Base-by-base conservation (phyloP, 30 jellyfish, hydroid and myxozoan genomes). In the Sanderia malayensis region DNA sequence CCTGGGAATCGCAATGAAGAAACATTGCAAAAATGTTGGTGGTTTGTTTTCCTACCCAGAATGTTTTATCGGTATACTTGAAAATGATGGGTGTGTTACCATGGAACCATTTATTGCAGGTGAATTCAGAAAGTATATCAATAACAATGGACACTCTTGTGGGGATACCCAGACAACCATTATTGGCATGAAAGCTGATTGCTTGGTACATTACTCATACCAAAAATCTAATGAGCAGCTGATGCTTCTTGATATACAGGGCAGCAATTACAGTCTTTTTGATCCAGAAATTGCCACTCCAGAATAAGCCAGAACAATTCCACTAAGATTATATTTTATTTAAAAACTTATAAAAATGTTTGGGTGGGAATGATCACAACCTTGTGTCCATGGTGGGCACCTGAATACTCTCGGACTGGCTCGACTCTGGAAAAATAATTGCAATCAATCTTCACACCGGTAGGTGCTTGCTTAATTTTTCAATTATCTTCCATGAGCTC, bases 281-380 rank as follows among this genome's bases (percentile, higher is more conserved):
- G 68, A 57, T 62, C 74, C 74, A 62, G 74, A 62, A 29, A 62
- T 62, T 62, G 74, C 65, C 58, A 62, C 74, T 41, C 8, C 8
- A 41, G 55, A 41, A n/a, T n/a, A n/a, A n/a, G n/a, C n/a, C n/a
- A n/a, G n/a, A n/a, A n/a, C n/a, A n/a, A n/a, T n/a, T n/a, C n/a
- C n/a, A n/a, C n/a, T n/a, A n/a, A n/a, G n/a, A n/a, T n/a, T n/a
- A n/a, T n/a, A n/a, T n/a, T n/a, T n/a, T n/a, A 41, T 41, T 41
- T 6, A 6, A 41, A 41, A 41, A 41, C 55, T 8, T 41, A 41
- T 41, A 41, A 41, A 41, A 6, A 6, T 8, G 11, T 41, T 15
- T 6, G 55, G 55, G 55, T 41, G 55, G 55, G 55, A 41, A 41
- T 15, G 55, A n/a, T n/a, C n/a, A n/a, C n/a, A n/a, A n/a, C n/a